Base-by-base conservation (phyloP, 2,888 invertebrate species). In the Beris chalybata region DNA sequence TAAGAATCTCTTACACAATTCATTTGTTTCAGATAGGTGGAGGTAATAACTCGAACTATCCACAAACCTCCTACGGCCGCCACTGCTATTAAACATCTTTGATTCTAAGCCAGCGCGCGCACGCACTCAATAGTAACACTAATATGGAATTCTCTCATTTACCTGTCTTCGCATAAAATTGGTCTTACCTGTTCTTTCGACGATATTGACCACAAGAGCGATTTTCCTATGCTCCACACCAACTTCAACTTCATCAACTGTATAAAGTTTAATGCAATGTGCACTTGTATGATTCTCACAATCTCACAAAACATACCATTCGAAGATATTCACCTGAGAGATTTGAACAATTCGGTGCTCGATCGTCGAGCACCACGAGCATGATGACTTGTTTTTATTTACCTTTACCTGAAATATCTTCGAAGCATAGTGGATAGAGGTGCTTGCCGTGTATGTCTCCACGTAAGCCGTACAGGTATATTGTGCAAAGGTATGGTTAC, bases 91-190 rank as follows among this genome's bases (percentile, higher is more conserved):
- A n/a, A 44, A 53, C 53, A 54, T 54, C n/a, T 15, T 63, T 38
- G 32, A 45, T 58, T 54, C 59, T 30, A 58, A 63, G 43, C n/a
- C 15, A 44, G 64, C 66, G 58, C 48, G 68, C 65, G 65, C 63
- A 53, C 63, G 65, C 63, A 64, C 59, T 53, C 64, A 65, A 32
- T 61, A 53, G 55, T 54, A 67, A 32, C 64, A 50, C 43, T 61
- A 56, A 61, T 61, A 50, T 61, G 61, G 61, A 57, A 56, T 65
- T 68, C 68, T 66, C 68, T 66, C 65, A 44, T 63, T 65, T 68
- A 68, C 68, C 68, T 68, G 68, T 58, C 57, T 63, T 50, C 61
- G 61, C 50, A 61, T 52, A 61, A 68, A 65, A 61, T 68, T 65
- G 61, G 61, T 43, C 50, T 61, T 61, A 61, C 61, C 61, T 61